These are phyloP conservation scores for Cheumatopsyche charites DNA, from an alignment of 1,140 invertebrate genomes.

Conservation along the genomic window DNA sequence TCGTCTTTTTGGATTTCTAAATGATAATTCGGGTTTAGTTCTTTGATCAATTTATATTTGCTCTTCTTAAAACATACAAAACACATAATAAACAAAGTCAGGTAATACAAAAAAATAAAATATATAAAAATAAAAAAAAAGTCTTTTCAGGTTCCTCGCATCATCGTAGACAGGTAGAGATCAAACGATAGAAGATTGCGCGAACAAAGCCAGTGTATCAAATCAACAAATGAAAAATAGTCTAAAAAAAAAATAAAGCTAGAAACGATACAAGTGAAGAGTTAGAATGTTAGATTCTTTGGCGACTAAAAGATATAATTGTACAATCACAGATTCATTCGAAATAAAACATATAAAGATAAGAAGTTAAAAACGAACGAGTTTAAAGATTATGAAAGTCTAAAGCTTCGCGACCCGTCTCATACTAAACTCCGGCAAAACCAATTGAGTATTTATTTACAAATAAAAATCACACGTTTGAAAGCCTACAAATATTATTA, in stretches of 20 bases:
- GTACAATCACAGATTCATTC: slow-evolving; percentile 3
- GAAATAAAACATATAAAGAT: background rate
- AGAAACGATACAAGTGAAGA: background rate
- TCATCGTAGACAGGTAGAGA: slow-evolving; percentile 4
- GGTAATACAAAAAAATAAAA: slow-evolving; percentile 24
- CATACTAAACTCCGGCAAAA: background rate
- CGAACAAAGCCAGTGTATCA: slow-evolving; percentile 20
- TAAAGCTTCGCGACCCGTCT: background rate
- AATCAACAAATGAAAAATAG: slow-evolving; percentile 27
- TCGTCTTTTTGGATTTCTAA: background rate
- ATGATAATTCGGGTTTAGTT: background rate
- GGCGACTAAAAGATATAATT: background rate
- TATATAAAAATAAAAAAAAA: slow-evolving; percentile 23
- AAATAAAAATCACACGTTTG: slow-evolving; percentile 17
- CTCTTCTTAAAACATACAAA: slow-evolving; percentile 26
- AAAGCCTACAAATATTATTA: background rate
- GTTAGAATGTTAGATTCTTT: slow-evolving; percentile 6
- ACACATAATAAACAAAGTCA: slow-evolving; percentile 30
- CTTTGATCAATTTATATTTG: slow-evolving; percentile 24
- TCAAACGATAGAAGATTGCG: slow-evolving; percentile 12
- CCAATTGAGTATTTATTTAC: slow-evolving; percentile 20
- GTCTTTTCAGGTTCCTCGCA: slow-evolving; percentile 11
- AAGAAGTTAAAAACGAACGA: background rate
- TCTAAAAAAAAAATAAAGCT: background rate
- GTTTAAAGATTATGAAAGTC: background rate